Base-by-base conservation (phyloP, 2,888 invertebrate species). In the Melanophora roralis region DNA sequence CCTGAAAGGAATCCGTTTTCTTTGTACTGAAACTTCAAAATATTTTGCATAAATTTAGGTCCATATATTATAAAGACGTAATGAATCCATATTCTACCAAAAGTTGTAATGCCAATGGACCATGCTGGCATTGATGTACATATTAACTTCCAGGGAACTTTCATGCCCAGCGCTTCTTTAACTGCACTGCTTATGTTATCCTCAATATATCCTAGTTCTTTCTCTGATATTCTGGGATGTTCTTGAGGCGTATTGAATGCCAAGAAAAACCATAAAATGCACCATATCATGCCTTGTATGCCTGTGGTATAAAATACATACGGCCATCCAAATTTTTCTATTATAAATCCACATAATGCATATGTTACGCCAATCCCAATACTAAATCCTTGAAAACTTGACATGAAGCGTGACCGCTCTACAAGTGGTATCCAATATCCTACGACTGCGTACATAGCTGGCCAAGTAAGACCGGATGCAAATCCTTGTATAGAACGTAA, bases 71-170 rank as follows among this genome's bases (percentile, higher is more conserved):
- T 94, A 86, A 94, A 94, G 23, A 93, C 92, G 85, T 94, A 94
- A 86, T 94, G 94, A 5, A 94, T 92, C 94, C 94, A 94, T 85
- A 94, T 94, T 62, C 94, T 90, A n/a, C 94, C 94, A 84, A 94
- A 94, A 0, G 94, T 94, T 1, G 94, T 94, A 43, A 94, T 91
- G 9, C 93, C 94, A 84, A 94, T 94, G 0, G 93, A 91, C 94
- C 94, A 94, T 2, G 93, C 93, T 0, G 94, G 93, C 86, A 92
- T 87, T 0, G 94, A 94, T 19, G 90, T 92, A 49, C 94, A 90
- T 80, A 94, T 94, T 2, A 91, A 89, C 80, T 89, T 90, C 94
- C 94, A 94, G 2, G 94, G 94, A 12, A 94, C 93, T 71, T 91
- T 89, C 86, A 90, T 87, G 5, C 88, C 88, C 5, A 85, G 80